Percentiles rank a stretch among this genome's conserved stretches.
These are phyloP conservation scores for Epinotia demarniana DNA, from an alignment of 2,888 invertebrate genomes.

Conservation along the genomic window DNA sequence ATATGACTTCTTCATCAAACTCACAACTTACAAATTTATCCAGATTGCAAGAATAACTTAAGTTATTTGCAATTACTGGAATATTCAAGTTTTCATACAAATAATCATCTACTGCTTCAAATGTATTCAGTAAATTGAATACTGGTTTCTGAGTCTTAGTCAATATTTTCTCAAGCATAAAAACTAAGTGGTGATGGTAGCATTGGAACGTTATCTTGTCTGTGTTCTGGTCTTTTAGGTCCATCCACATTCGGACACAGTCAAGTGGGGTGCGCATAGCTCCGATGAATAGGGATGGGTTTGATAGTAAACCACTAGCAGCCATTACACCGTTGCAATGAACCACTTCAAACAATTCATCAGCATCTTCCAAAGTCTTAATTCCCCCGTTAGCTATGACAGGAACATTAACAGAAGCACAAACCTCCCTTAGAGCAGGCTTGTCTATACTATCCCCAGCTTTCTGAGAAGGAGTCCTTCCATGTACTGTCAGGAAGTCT, in stretches of 20 bases:
- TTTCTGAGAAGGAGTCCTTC: slow-evolving; percentile 93
- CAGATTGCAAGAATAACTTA: slow-evolving; percentile 53
- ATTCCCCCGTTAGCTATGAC: slow-evolving; percentile 97
- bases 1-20: slow-evolving; percentile 72
- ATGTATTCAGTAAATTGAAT: slow-evolving; percentile 91
- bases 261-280: slow-evolving; percentile 87
- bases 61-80: slow-evolving; percentile 52
- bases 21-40: slow-evolving; percentile 69
- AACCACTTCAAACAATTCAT: slow-evolving; percentile 86
- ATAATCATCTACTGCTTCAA: slow-evolving; percentile 88
- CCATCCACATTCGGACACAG: slow-evolving; percentile 93
- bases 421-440: slow-evolving; percentile 88
- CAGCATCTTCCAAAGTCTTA: slow-evolving; percentile 89
- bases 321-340: slow-evolving; percentile 95
- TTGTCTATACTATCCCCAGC: slow-evolving; percentile 89
- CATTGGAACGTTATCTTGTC: slow-evolving; percentile 90
- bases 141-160: slow-evolving; percentile 88
- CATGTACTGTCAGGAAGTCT: slow-evolving; percentile 96
- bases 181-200: slow-evolving; percentile 98
- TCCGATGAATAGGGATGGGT: slow-evolving; percentile 95
- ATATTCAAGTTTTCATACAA: slow-evolving; percentile 85
- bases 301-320: slow-evolving; percentile 94
- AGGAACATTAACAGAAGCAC: slow-evolving; percentile 90
- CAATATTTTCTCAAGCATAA: slow-evolving; percentile 95
- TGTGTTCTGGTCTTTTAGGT: slow-evolving; percentile 86